Conservation (phyloP, 35 echinoderm and acorn worm species). For the Lytechinus variegatus region DNA sequence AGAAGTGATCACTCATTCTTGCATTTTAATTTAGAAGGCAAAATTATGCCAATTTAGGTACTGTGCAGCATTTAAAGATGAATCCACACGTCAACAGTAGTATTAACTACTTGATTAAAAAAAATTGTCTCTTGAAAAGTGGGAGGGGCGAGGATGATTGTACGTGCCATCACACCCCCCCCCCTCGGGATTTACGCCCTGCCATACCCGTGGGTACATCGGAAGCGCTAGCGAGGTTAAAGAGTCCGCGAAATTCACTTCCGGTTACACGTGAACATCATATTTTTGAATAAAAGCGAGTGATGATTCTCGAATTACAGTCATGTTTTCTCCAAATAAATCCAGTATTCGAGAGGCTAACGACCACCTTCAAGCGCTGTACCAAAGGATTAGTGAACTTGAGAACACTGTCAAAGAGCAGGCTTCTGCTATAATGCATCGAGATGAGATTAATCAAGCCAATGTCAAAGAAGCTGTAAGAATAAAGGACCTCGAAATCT, state of each 20-base stretch:
- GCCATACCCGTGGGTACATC: background rate
- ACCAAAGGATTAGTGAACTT: conserved; percentile 69
- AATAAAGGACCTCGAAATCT: conserved; percentile 67
- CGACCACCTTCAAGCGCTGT: conserved; percentile 80
- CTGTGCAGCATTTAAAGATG: too few relatives aligned
- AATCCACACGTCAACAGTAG: too few relatives aligned
- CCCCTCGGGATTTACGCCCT: too few relatives aligned
- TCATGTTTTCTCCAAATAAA: conserved; percentile 61
- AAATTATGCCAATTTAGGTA: too few relatives aligned
- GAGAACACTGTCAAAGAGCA: conserved; percentile 89
- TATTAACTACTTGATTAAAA: too few relatives aligned
- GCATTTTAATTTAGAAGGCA: too few relatives aligned
- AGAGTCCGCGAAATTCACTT: conserved; percentile 45
- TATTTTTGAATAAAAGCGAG: background rate
- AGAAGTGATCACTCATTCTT: too few relatives aligned
- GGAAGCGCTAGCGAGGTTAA: conserved; percentile 28
- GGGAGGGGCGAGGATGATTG: too few relatives aligned
- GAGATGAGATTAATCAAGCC: conserved; percentile 60
- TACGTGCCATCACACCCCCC: too few relatives aligned
- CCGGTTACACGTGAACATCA: background rate
- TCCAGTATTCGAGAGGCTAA: conserved; percentile 85
- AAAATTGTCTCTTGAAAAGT: too few relatives aligned
- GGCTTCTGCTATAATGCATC: conserved; percentile 70
- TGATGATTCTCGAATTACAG: background rate
- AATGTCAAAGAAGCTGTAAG: conserved; percentile 39